Base-by-base conservation (phyloP, 2,888 invertebrate genomes). In the Tetrapedia diversipes region DNA sequence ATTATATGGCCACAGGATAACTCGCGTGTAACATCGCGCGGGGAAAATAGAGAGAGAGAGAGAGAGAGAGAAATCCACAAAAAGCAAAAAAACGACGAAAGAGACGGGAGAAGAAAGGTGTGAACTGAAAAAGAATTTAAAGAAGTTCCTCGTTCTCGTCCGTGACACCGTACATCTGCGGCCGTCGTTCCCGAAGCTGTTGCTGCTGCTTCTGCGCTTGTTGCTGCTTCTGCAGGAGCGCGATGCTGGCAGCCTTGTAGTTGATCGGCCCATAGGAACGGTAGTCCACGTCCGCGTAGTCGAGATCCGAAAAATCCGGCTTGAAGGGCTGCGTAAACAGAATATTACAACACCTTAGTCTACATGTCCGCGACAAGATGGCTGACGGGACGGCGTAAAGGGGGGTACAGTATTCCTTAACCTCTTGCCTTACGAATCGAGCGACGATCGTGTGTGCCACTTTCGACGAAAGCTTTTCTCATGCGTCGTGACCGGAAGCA, bases 201-300 rank as follows among this genome's bases (percentile, higher is more conserved):
- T 78, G 81, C 49, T 54, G 69, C 8, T 76, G 80, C 63, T 85
- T 86, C 45, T 71, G 85, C 45, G 83, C 84, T 39, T 88, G 86
- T 64, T 87, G 89, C 47, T 87, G 89, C 51, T 86, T 89, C 70
- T 90, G 89, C 29, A 91, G 85, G 27, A 91, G 86, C 63, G 91
- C 91, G 87, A 97, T 94, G 43, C 97, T 97, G 72, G 97, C 97
- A 79, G 96, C 96, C 91, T 97, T 97, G 93, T 97, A 97, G 93
- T 97, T 96, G 91, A 97, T 97, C 57, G 97, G 97, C 84, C 97
- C 97, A 92, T 97, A 97, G 88, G 96, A 96, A 90, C 96, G 95
- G 92, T 97, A 95, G 92, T 97, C 97, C 87, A 97, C 96, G 92
- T 97, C 97, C 77, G 97, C 97, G 92, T 97, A 97, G 89, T 96